Base-by-base conservation (phyloP, 2,888 invertebrate species). In the Anagyrus pseudococci region DNA sequence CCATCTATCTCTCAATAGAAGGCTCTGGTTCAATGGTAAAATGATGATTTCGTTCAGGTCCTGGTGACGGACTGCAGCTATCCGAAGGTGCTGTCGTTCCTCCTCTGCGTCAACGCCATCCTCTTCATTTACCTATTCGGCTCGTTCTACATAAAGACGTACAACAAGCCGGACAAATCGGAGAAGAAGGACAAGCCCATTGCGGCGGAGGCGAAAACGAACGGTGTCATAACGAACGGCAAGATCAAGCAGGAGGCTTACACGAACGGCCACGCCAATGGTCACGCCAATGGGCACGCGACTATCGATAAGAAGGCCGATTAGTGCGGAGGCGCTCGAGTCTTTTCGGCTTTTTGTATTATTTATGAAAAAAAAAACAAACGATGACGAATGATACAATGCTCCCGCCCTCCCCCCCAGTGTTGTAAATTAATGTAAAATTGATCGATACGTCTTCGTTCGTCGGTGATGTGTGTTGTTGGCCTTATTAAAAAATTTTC, bases 51-150 rank as follows among this genome's bases (percentile, higher is more conserved):
- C 10, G 17, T 22, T 29, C 52, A 67, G 64, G 46, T 70, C 13
- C 10, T 71, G 4, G 56, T 71, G 22, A 64, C 66, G 1, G 88
- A 87, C 69, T 87, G 68, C 82, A 83, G 70, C 75, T 88, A 89
- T 72, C 91, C 92, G 0, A 91, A 89, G 73, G 78, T 84, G 15
- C 85, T 92, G 70, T 87, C 88, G 49, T 85, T 86, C 67, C 82
- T 92, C 50, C 84, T 92, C 19, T 81, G 85, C 0, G 81, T 89
- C 53, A 91, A 92, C 75, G 86, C 91, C 17, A 82, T 84, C 0
- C 82, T 90, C 6, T 93, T 92, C 80, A 83, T 91, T 2, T 92
- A 91, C 73, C 86, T 93, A 83, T 93, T 93, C 73, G 87, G 88
- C 44, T 87, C 89, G 68, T 93, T 92, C 77, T 93, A 92, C 78